These are phyloP conservation scores for Orycteropus afer DNA, from an alignment of 2,113 vertebrate genomes.

Conservation along the genomic window DNA sequence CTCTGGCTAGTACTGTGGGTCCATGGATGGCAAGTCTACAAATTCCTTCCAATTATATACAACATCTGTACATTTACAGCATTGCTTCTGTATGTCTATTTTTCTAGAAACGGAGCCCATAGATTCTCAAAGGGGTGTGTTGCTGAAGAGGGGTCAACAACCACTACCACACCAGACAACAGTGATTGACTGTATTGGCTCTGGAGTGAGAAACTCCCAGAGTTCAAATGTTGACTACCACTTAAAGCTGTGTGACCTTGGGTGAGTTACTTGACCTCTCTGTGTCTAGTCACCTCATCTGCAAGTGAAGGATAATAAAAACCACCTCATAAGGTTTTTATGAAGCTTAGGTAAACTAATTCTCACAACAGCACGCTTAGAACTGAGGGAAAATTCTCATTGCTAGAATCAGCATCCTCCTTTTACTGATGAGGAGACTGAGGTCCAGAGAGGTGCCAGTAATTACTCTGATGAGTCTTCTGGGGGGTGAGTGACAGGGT, in stretches of 20 bases:
- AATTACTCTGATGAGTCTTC: not conserved
- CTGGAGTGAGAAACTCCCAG: not conserved
- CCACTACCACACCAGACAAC: not conserved
- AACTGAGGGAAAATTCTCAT: not conserved
- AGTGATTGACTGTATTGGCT: not conserved
- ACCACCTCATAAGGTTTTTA: accelerated
- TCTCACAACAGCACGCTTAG: accelerated
- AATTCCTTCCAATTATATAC: not conserved
- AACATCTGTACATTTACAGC: not conserved
- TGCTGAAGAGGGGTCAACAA: not conserved
- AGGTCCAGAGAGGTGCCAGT: slow-evolving; percentile 20
- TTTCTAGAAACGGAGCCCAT: not conserved
- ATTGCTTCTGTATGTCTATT: not conserved
- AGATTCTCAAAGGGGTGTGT: not conserved
- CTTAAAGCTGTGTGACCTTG: not conserved
- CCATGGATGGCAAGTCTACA: not conserved
- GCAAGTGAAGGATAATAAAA: accelerated
- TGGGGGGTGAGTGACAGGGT: not conserved
- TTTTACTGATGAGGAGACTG: not conserved
- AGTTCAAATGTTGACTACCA: not conserved
- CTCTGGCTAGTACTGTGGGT: not conserved
- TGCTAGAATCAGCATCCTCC: not conserved
- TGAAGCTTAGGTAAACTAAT: accelerated
- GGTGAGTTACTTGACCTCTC: slow-evolving; percentile 2
- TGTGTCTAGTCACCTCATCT: not conserved